phyloP scores from a whole-genome alignment of 2,113 vertebrate species.

The Lepisosteus oculatus region DNA sequence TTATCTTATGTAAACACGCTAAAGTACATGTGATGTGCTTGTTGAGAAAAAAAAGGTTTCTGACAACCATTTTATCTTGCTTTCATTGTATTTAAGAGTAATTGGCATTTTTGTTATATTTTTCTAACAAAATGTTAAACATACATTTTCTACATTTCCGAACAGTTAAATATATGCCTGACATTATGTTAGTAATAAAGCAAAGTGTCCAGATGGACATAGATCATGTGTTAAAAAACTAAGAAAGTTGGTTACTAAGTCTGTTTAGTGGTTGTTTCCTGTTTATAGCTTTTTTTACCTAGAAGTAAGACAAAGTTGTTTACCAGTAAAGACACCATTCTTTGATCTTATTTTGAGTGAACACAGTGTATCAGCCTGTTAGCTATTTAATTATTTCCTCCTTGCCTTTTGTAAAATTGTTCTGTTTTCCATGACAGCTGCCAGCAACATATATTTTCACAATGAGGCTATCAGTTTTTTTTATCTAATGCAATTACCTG shows the following conservation, averaged over 20 bases:
- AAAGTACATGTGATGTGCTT: too few species aligned
- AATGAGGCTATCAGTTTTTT: slow-evolving; percentile 1
- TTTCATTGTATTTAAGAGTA: too few species aligned
- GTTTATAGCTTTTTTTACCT: neutral
- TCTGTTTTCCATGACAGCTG: slow-evolving; percentile 8
- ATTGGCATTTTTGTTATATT: too few species aligned
- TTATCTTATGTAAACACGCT: too few species aligned
- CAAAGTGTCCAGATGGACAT: too few species aligned
- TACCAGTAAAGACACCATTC: slow-evolving; percentile 2
- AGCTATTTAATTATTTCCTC: slow-evolving; percentile 16
- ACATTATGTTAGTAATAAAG: neutral
- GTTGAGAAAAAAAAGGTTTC: too few species aligned
- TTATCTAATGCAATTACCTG: slow-evolving; percentile 5
- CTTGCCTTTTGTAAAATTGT: neutral
- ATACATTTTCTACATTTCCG: too few species aligned
- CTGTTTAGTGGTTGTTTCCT: neutral
- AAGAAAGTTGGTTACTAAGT: neutral
- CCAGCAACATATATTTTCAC: neutral
- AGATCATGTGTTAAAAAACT: too few species aligned
- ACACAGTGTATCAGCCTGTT: neutral
- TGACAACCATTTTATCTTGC: too few species aligned
- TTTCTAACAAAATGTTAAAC: too few species aligned
- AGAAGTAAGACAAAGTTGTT: neutral
- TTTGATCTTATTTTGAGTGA: slow-evolving; percentile 5
- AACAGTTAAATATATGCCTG: neutral